Evolutionary conservation across 2,888 invertebrate species (phyloP), one percentile per base, ranked within the genome.

Genomic region (Papilio elwesi): DNA sequence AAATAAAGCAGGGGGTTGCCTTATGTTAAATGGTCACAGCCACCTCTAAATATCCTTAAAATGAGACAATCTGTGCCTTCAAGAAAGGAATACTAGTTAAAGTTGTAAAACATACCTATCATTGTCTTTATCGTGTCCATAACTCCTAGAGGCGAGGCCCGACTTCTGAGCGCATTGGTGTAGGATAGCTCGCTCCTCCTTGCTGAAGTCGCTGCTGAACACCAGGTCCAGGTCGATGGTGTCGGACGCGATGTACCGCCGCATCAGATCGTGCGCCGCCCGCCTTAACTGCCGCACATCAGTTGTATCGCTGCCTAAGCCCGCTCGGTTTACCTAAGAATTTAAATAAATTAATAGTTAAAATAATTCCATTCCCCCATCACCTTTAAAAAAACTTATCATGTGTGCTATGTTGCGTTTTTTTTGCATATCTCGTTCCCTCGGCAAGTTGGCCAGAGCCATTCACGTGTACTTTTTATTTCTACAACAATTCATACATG

Each of bases 151-250:
- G 0, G 90, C 90, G 0, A 95, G 85, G 0, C 91, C 90, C 0
- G 82, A 80, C n/a, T 83, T 85, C 71, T 87, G 86, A 0, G 95
- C 94, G 7, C 92, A 84, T 90, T 92, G 88, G 80, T 96, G 96
- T 70, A 96, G 86, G 0, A 87, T 75, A 0, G 94, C 95, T 36
- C 96, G 88, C 80, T 96, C 96, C 0, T 95, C 96, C 77, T 95
- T 95, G 0, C 91, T 90, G 83, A 96, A 96, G 72, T 95, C 95
- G 0, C 92, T 87, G 65, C 87, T 87, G 80, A 92, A 92, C 26
- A 92, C 94, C 62, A 96, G 87, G 83, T 96, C 96, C 0, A 94
- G 90, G 81, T 93, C 94, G 49, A 93, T 89, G 9, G 87, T 90
- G 63, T 87, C 91, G 0, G 88, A 87, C 6, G 80, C 85, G 0